Base-by-base conservation (phyloP, 2,888 invertebrate species). In the Lamellibrachia satsuma region DNA sequence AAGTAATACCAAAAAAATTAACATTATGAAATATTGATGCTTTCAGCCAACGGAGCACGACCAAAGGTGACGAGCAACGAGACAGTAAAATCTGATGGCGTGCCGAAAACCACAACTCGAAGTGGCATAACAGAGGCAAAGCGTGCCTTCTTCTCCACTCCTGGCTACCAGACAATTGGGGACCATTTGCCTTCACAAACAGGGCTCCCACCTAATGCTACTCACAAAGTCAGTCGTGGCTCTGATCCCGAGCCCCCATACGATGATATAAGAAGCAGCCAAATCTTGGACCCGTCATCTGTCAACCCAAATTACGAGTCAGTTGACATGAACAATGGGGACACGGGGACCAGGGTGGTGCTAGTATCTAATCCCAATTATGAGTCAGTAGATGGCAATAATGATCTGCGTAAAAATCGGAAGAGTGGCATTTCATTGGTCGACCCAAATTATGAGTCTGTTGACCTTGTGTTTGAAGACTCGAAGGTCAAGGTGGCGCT, bases 391-490 rank as follows among this genome's bases (percentile, higher is more conserved):
- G 75, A 75, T n/a, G 2, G 15, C n/a, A 75, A 75, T 75, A 22
- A 22, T n/a, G 75, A 75, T 75, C 15, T 22, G 75, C 75, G 22
- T 0, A 75, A 75, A 11, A 15, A 6, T 15, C 75, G 22, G 22
- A 75, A 75, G 75, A 6, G 22, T 15, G n/a, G 11, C 22, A n/a
- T 4, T 75, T 39, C 39, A 39, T 39, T 39, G 39, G 22, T 75
- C 22, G 75, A 75, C n/a, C 75, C 75, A 22, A 75, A 75, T 75
- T 75, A 75, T 22, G 75, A 75, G 75, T 75, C 75, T 15, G 75
- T 75, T 75, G 75, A 75, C 75, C 75, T 75, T 75, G 75, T 75
- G 75, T 75, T 75, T 75, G 75, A 75, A 11, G 75, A 75, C 75
- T 75, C 75, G 22, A 4, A 22, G 75, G 75, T 75, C 22, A 75